Evolutionary conservation across 2,113 vertebrate genomes (phyloP), one percentile per base, ranked within the genome.

Genomic region (Chaetura pelagica): DNA sequence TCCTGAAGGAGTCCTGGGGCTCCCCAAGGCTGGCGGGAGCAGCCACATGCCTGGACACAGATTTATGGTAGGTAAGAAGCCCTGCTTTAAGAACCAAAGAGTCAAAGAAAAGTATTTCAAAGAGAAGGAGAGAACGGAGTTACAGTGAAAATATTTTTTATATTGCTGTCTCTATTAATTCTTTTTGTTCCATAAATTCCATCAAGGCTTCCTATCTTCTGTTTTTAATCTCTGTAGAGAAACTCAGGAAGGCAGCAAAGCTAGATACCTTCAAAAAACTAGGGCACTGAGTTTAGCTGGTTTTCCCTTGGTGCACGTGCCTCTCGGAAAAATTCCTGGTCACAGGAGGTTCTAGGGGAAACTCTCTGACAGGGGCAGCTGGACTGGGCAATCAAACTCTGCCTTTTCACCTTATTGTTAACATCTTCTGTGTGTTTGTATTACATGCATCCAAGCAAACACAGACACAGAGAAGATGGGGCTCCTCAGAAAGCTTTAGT

Each of bases 401-500:
- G 38, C 44, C 51, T 85, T 72, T 64, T 92, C 10, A 2, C 18
- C 75, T 73, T 58, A 64, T 24, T 30, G 1, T 64, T 40, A 49
- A 7, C 9, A 34, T 64, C 58, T 78, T 83, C 75, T 87, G 32
- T 1, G 0, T 61, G 57, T 71, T 40, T 73, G 6, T 44, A 9
- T 73, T 29, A 62, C 29, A 71, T 4, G 10, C 15, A 22, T 32
- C 48, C 17, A 30, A 6, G 4, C 24, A 87, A 48, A 64, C 22
- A 73, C 51, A 85, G 29, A 26, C 62, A 62, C 5, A 20, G 35
- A n/a, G 71, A 92, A 73, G 48, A 90, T 46, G 54, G 61, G 20
- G 69, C 55, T 96, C 94, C 84, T 76, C 74, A 89, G 83, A 95
- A 95, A 94, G 72, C 69, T 92, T n/a, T 79, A 94, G 54, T 71